Percentiles rank a stretch among this genome's conserved stretches.
Evolutionary conservation across 2,888 invertebrate species (phyloP).

Genomic region (Caenorhabditis angaria): DNA sequence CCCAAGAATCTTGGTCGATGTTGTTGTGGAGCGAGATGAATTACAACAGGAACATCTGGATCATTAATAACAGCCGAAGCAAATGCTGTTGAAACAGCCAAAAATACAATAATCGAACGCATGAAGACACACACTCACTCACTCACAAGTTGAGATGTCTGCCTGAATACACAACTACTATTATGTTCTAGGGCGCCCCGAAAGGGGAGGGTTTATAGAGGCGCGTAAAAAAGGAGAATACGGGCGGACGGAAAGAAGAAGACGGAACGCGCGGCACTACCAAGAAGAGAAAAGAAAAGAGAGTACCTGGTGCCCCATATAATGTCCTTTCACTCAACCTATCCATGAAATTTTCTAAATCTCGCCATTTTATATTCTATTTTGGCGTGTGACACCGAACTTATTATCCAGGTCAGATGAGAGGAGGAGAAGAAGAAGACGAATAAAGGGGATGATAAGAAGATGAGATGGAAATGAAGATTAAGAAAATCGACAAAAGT

Average conservation of each 20-base stretch:
- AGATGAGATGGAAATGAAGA: too few species aligned
- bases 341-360: not conserved
- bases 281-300: constrained; percentile 35
- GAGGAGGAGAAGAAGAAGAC: not conserved
- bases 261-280: constrained; percentile 11
- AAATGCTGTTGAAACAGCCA: constrained; percentile 38
- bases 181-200: constrained; percentile 22
- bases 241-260: not conserved
- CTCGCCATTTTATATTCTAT: not conserved
- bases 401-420: constrained; percentile 5
- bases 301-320: constrained; percentile 46
- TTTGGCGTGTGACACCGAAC: not conserved
- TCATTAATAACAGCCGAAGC: constrained; percentile 46
- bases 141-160: constrained; percentile 30
- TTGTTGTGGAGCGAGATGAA: constrained; percentile 47
- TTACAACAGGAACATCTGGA: constrained; percentile 50
- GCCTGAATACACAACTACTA: constrained; percentile 31
- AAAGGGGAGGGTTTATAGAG: constrained; percentile 37
- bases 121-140: constrained; percentile 26
- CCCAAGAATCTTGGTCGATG: constrained; percentile 46
- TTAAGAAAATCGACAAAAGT: constrained; percentile 2
- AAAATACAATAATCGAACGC: constrained; percentile 38
- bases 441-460: not conserved
- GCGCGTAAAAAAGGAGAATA: constrained; percentile 38
- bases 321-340: constrained; percentile 39